Base-by-base conservation (phyloP, 2,113 vertebrate species). In the Ammodytes marinus region DNA sequence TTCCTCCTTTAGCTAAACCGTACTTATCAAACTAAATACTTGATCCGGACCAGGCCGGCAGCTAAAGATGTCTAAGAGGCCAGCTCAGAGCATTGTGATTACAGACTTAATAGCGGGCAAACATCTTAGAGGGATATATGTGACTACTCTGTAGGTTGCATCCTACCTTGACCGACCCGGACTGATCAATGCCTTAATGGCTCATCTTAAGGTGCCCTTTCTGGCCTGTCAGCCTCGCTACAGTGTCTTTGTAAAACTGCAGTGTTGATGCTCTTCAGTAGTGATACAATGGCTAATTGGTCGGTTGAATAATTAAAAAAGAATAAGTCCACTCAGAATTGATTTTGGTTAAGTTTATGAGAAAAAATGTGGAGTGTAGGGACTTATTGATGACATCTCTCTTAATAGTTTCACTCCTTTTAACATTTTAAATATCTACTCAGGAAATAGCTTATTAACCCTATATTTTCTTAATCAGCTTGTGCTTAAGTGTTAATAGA, bases 11-110 rank as follows among this genome's bases (percentile, higher is more conserved):
- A 94, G 92, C 93, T 93, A 91, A 97, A 95, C 93, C 87, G 80
- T 92, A 88, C 94, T 96, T 96, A 95, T 95, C 96, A 94, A 93
- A 93, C 89, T 95, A 94, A 96, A 95, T 94, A 93, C 95, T 95
- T 96, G 96, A 96, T 96, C 95, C 91, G 91, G 76, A 92, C 69
- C 88, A 93, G 92, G 92, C 88, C 87, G 84, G 94, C 89, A 86
- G 93, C 91, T 93, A 92, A 93, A 95, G 92, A 89, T 77, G 11
- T 86, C 92, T 94, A 74, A 94, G 90, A 91, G 91, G 86, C 85
- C 61, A 82, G 91, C 95, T 93, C 90, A 94, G 94, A 93, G 71
- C 69, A 91, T 92, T 95, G 91, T 94, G 93, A 90, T 95, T 93
- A 81, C 90, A 94, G 93, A 95, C 95, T 96, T 94, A 94, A 86